These are phyloP conservation scores for Scolopax mira DNA, from an alignment of 2,113 vertebrate species.

Conservation along the genomic window DNA sequence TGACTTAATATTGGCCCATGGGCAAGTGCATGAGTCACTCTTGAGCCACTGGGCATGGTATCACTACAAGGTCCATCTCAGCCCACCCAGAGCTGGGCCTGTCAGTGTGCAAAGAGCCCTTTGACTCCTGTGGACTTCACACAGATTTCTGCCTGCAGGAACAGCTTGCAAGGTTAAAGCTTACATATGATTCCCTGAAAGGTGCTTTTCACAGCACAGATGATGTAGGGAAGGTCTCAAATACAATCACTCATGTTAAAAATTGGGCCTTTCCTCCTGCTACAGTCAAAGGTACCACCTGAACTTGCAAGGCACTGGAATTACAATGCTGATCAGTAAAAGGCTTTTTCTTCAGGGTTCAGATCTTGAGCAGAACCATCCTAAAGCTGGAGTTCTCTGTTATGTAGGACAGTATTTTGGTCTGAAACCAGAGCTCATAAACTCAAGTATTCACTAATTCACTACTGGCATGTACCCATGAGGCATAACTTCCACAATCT, in stretches of 20 bases:
- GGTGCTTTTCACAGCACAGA: neutral
- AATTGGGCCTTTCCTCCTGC: neutral
- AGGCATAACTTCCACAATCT: neutral
- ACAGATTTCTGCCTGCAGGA: neutral
- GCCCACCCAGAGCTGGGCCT: neutral
- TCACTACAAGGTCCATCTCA: neutral
- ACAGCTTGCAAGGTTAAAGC: neutral
- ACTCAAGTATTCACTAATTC: neutral
- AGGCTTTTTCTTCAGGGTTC: neutral
- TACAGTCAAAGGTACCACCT: neutral
- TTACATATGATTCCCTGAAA: neutral
- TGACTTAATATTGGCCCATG: neutral
- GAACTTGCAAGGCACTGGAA: neutral
- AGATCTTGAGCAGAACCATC: neutral
- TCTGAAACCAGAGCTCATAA: neutral
- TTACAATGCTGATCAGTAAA: neutral
- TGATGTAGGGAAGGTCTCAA: neutral
- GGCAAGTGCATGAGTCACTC: neutral
- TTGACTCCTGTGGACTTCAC: neutral
- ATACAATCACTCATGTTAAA: neutral
- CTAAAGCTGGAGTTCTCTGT: neutral
- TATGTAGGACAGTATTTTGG: neutral
- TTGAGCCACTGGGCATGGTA: accelerated
- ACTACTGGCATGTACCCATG: neutral
- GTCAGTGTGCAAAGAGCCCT: neutral